phyloP scores from a whole-genome alignment of 1,140 invertebrate genomes.

The Globodera rostochiensis region DNA sequence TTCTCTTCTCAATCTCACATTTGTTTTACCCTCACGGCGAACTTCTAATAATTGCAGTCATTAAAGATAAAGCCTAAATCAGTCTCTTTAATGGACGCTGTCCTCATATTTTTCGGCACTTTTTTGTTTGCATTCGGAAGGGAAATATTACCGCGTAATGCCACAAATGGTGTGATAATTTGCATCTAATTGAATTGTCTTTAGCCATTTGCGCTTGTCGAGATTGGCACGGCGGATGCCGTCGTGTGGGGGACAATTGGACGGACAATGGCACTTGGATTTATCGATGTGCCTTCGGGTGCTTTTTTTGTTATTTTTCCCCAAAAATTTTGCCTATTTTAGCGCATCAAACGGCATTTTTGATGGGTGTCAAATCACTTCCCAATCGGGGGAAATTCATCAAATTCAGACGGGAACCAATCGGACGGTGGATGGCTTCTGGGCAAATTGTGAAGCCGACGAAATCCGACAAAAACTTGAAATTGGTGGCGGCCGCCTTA shows the following conservation, averaged over 20 bases:
- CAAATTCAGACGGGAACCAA: conserved; percentile 49
- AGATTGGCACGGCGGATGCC: conserved; percentile 63
- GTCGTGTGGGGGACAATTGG: conserved; percentile 52
- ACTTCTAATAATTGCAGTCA: too few species aligned
- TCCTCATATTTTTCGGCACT: neutral
- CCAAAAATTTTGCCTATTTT: conserved; percentile 17
- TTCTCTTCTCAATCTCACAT: too few species aligned
- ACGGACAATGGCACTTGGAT: conserved; percentile 56
- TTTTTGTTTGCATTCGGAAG: neutral
- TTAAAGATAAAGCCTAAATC: too few species aligned
- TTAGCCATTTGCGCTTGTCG: conserved; percentile 57
- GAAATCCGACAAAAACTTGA: conserved; percentile 54
- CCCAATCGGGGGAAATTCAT: conserved; percentile 1
- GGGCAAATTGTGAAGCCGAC: conserved; percentile 53
- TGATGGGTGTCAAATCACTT: conserved; percentile 43
- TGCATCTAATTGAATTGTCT: conserved; percentile 26
- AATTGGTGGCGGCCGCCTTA: conserved; percentile 40
- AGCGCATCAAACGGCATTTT: conserved; percentile 48
- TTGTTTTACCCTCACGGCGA: too few species aligned
- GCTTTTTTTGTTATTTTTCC: conserved; percentile 34
- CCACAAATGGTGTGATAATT: conserved; percentile 16
- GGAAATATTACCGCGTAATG: conserved; percentile 32
- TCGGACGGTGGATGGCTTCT: conserved; percentile 57
- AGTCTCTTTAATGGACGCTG: neutral
- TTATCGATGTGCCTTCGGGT: conserved; percentile 48